Conservation (phyloP, 2,113 vertebrate species). For the Butorides virescens region DNA sequence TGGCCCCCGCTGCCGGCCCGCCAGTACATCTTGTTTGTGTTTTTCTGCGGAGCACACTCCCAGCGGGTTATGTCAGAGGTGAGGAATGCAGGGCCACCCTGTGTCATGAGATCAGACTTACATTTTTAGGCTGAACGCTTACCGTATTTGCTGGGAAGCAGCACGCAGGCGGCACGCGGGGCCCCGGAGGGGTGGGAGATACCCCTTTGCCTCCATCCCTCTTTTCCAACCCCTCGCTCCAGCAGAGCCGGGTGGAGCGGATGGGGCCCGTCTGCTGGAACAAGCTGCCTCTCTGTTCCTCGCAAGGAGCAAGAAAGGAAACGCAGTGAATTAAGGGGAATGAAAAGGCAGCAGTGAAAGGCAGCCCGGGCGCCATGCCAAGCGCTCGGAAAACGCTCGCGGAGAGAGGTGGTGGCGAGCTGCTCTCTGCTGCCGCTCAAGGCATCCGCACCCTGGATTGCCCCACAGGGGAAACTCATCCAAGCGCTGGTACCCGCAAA, state of each 20-base stretch:
- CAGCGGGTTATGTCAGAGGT: slow-evolving; percentile 71
- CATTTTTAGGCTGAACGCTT: slow-evolving; percentile 57
- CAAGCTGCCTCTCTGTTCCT: slow-evolving; percentile 61
- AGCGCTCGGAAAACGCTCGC: not conserved
- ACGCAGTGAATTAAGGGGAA: slow-evolving; percentile 45
- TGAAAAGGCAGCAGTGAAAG: slow-evolving; percentile 59
- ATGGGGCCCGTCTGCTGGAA: slow-evolving; percentile 54
- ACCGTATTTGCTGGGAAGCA: slow-evolving; percentile 55
- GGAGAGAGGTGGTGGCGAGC: not conserved
- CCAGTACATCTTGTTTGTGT: slow-evolving; percentile 70
- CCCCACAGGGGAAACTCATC: not conserved
- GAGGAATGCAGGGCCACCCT: slow-evolving; percentile 71
- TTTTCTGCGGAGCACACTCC: slow-evolving; percentile 59
- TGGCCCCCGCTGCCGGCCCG: slow-evolving; percentile 26
- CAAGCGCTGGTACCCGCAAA: not conserved
- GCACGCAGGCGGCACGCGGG: not conserved
- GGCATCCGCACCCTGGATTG: not conserved
- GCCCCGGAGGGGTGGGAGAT: slow-evolving; percentile 27
- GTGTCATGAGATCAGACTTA: slow-evolving; percentile 64
- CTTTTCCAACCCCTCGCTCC: slow-evolving; percentile 24
- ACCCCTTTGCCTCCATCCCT: not conserved
- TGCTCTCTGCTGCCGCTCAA: not conserved
- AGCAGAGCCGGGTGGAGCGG: slow-evolving; percentile 26
- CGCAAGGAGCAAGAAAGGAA: slow-evolving; percentile 42
- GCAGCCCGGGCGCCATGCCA: slow-evolving; percentile 5